phyloP scores from a whole-genome alignment of 23 tunicate species.

The Ciona savignyi region DNA sequence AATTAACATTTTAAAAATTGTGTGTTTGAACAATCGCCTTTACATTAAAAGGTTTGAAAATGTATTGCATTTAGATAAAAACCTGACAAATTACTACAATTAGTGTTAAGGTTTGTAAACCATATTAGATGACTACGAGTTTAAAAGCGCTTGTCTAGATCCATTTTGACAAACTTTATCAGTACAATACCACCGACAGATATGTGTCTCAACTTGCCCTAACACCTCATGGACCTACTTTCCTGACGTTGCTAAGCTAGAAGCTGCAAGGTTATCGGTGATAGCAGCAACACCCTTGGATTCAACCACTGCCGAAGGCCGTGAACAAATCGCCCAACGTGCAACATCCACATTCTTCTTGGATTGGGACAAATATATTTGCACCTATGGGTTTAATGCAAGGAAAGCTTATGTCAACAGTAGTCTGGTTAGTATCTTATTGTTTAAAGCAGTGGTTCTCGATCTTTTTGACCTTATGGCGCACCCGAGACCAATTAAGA shows the following conservation, averaged over 20 bases:
- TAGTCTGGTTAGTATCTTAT: constrained; percentile 28
- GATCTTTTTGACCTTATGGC: no score
- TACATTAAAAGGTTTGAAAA: no score
- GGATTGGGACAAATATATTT: constrained; percentile 66
- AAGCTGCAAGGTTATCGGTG: neutral
- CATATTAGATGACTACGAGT: no score
- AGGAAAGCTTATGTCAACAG: constrained; percentile 25
- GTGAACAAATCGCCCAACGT: constrained; percentile 1
- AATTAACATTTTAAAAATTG: neutral
- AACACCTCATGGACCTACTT: constrained; percentile 53
- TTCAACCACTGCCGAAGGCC: neutral
- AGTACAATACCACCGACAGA: constrained; percentile 18
- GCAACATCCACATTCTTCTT: constrained; percentile 9
- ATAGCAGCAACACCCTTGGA: neutral
- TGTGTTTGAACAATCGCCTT: no score
- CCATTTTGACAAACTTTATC: constrained; percentile 2
- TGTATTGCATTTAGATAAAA: no score
- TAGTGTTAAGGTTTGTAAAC: neutral
- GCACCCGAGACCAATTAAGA: no score
- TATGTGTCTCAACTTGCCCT: constrained; percentile 75
- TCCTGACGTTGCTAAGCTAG: constrained; percentile 26
- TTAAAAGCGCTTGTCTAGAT: neutral
- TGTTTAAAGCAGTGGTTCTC: no score
- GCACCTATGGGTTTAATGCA: constrained; percentile 72
- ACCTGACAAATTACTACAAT: neutral